phyloP scores from a whole-genome alignment of 2,888 invertebrate species.

The Cantharis lateralis region DNA sequence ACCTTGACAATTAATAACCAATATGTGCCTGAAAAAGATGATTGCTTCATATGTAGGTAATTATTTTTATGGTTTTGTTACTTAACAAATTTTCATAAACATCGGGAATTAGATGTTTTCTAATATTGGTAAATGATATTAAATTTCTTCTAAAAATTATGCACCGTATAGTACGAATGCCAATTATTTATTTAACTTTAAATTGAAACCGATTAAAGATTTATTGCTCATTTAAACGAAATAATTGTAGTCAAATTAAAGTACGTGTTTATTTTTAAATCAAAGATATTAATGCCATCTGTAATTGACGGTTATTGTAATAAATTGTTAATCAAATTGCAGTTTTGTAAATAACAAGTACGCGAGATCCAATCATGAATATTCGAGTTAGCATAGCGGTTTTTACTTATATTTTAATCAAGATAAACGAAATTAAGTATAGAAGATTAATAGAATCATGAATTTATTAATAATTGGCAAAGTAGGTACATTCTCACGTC shows the following conservation, averaged over 20 bases:
- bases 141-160: neutral
- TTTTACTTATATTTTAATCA: neutral
- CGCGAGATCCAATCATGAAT: neutral
- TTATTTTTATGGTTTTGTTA: neutral
- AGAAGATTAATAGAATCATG: neutral
- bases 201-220: neutral
- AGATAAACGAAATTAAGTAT: slow-evolving; percentile 1
- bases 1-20: neutral
- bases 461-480: neutral
- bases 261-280: neutral
- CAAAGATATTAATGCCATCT: neutral
- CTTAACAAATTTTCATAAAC: too few species aligned
- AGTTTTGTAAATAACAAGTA: neutral
- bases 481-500: neutral
- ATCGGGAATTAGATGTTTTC: neutral
- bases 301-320: neutral
- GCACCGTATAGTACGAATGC: neutral
- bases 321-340: neutral
- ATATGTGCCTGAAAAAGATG: neutral
- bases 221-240: neutral
- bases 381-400: neutral
- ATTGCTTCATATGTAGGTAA: neutral
- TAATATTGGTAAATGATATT: neutral
- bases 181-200: neutral
- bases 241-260: neutral